Base-by-base conservation (phyloP, 2,797 vertebrate genomes). In the Rallus crepitans region DNA sequence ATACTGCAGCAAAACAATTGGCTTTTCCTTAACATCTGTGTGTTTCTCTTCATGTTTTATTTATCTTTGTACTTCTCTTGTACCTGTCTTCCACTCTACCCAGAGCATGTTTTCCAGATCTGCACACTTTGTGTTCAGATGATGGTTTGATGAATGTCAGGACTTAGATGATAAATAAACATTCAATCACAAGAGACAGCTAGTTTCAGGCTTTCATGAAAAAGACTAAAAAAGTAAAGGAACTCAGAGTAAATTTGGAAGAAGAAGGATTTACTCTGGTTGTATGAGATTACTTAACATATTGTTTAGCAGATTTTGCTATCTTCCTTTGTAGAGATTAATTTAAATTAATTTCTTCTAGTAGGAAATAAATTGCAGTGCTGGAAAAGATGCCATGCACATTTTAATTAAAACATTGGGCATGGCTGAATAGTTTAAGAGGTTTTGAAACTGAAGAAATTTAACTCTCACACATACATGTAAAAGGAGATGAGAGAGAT, bases 311-410 rank as follows among this genome's bases (percentile, higher is more conserved):
- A 91, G 35, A 60, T 83, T 86, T 63, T 90, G 17, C 12, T 73
- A 9, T 68, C 39, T 50, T 78, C 63, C 48, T 83, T 76, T 33
- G 8, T 48, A 40, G 37, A 87, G 21, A 72, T 78, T 86, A 77
- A 71, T 93, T 83, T 53, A 89, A 95, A 90, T 72, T 82, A 45
- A 71, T 79, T 95, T 87, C 73, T 79, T 23, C 31, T 72, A 65
- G n/a, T 86, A 81, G 48, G 56, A 94, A 95, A 85, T 68, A 61
- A 89, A 83, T 59, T 71, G 9, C 15, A 28, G 15, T 16, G 8
- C 40, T 71, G 30, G 39, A 88, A 71, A 91, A 75, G 28, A 56
- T 78, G 35, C 6, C 31, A 45, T 33, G 9, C 8, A 42, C 10
- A 25, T 63, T 90, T 88, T 72, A 84, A 88, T 94, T 82, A 69